Evolutionary conservation across 2,888 invertebrate genomes (phyloP).

Genomic region (Anoplius nigerrimus): DNA sequence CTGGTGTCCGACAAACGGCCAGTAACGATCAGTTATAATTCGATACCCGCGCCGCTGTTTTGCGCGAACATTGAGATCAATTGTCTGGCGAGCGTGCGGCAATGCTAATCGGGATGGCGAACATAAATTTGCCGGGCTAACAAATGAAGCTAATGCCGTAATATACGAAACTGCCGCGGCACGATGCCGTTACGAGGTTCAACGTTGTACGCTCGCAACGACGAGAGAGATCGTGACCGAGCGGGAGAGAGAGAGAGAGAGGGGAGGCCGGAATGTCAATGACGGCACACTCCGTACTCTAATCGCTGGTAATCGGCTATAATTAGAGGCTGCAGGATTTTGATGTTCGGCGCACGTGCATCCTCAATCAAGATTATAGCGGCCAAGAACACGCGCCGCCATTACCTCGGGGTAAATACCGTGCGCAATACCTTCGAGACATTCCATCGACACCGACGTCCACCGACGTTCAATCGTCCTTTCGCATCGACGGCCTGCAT

Average conservation of each 20-base stretch:
- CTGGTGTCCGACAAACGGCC: too few relatives aligned
- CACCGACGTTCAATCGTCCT: background rate
- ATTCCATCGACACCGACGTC: background rate
- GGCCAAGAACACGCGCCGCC: background rate
- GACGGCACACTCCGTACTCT: conserved; percentile 21
- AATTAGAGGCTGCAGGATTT: conserved; percentile 22
- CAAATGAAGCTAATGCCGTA: background rate
- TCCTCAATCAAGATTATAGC: conserved; percentile 23
- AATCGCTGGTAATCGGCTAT: conserved; percentile 35
- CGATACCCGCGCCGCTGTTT: too few relatives aligned
- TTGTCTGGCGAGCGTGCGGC: too few relatives aligned
- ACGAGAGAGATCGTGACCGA: too few relatives aligned
- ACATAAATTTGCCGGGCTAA: too few relatives aligned
- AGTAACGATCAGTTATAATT: too few relatives aligned
- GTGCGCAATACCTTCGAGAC: background rate
- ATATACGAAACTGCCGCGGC: background rate
- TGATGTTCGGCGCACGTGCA: conserved; percentile 36
- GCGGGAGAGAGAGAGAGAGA: too few relatives aligned
- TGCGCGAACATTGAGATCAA: too few relatives aligned
- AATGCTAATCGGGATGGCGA: too few relatives aligned
- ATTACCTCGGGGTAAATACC: conserved; percentile 1
- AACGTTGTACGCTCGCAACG: too few relatives aligned
- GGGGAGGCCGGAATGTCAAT: conserved; percentile 7
- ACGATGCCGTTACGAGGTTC: too few relatives aligned
- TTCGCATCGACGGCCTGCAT: too few relatives aligned